Evolutionary conservation across 2,113 vertebrate genomes (phyloP), one percentile per base, ranked within the genome.

Genomic region (Elaphurus davidianus): DNA sequence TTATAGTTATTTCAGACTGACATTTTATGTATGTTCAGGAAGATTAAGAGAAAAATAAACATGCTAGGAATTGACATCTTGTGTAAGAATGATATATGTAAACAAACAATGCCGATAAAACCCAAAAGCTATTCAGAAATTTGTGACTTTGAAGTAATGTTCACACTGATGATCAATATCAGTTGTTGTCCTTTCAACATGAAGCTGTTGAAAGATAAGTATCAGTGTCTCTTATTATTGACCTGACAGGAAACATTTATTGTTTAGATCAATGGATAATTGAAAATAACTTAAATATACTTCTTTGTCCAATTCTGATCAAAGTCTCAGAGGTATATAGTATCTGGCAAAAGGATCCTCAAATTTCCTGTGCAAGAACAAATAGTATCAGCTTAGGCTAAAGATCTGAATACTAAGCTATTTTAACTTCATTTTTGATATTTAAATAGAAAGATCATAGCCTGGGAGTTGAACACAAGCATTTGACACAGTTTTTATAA

Each of bases 1-100:
- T 36, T 87, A 16, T 71, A 90, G 81, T 96, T 95, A 93, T 85
- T 94, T 25, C 30, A 96, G 33, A 55, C 8, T 92, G 82, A 82
- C 5, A 62, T 87, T 96, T 96, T 64, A 90, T 60, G 27, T 81
- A 79, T 91, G 7, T 85, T 90, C 81, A 71, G 25, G 67, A 94
- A 93, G 7, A 92, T 95, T 94, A n/a, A 57, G 45, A 84, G 59
- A 91, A 93, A 97, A 90, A 74, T 60, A 50, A 82, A 82, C 79
- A 87, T n/a, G 0, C n/a, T 11, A 74, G 6, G 23, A 84, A 94
- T 84, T 91, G 16, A 84, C 25, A 74, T 87, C 10, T 92, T 96
- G 25, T 85, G 27, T 85, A 87, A 85, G 21, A 84, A 87, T 84
- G 23, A 40, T 83, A 19, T 45, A 52, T 62, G 1, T 90, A 90